Evolutionary conservation across 30 jellyfish, hydroid and myxozoan species (phyloP).

Genomic region (Hydractinia echinata): DNA sequence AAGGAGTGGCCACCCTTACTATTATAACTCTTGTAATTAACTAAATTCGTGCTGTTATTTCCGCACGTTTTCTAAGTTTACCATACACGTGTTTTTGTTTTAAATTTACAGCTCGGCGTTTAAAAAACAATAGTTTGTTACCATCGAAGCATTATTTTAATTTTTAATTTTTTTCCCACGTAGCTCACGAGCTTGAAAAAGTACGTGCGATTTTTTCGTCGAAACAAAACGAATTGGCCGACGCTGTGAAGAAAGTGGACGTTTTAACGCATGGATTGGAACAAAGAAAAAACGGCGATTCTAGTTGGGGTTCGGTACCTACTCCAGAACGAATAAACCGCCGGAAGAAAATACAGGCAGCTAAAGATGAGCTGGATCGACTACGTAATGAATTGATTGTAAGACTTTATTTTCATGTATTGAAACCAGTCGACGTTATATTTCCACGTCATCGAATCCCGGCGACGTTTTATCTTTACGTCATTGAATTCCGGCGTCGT

Average conservation of each 20-base stretch:
- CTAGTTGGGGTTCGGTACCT: slow-evolving; percentile 56
- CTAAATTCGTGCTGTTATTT: no score
- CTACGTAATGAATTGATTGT: slow-evolving; percentile 84
- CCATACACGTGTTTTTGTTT: neutral
- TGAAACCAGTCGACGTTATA: no score
- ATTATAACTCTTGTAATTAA: no score
- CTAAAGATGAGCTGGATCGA: slow-evolving; percentile 81
- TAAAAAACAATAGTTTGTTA: neutral
- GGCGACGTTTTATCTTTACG: no score
- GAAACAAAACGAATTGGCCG: slow-evolving; percentile 78
- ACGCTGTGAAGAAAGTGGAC: slow-evolving; percentile 88
- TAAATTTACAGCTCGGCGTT: neutral
- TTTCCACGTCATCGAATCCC: no score
- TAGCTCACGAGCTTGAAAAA: slow-evolving; percentile 82
- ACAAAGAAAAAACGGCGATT: slow-evolving; percentile 72
- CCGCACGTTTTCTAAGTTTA: no score
- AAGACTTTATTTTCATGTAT: slow-evolving; percentile 5
- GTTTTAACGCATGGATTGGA: slow-evolving; percentile 79
- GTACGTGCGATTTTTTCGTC: slow-evolving; percentile 77
- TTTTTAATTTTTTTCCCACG: neutral
- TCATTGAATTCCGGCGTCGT: no score
- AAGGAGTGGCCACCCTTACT: no score
- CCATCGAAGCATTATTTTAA: neutral
- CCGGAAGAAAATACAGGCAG: slow-evolving; percentile 90
- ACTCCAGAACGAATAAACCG: slow-evolving; percentile 88